Conservation (phyloP, 2,888 invertebrate genomes). For the Hoplodrina ambigua region DNA sequence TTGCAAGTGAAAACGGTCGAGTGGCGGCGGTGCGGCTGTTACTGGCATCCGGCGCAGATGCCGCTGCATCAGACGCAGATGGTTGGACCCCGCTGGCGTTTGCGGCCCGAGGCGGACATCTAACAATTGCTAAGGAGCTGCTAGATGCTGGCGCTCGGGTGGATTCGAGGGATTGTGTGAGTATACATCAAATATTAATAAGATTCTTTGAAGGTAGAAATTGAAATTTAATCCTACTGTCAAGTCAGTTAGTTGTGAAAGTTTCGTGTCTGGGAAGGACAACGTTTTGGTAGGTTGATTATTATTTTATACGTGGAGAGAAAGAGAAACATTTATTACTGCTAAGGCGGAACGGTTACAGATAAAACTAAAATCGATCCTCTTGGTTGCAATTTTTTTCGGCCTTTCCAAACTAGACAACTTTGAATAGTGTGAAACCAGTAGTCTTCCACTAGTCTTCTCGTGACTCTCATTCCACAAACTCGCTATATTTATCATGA, state of each 20-base stretch:
- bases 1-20: constrained; percentile 96
- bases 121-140: constrained; percentile 94
- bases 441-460: neutral
- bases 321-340: neutral
- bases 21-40: constrained; percentile 95
- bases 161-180: constrained; percentile 96
- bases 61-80: constrained; percentile 97
- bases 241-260: neutral
- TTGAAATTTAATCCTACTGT: neutral
- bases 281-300: neutral
- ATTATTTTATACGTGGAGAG: neutral
- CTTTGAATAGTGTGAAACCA: too few species aligned
- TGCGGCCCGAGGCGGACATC: constrained; percentile 97
- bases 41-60: constrained; percentile 97
- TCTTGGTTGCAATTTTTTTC: neutral
- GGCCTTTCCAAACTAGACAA: neutral
- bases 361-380: constrained; percentile 1
- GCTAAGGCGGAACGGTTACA: neutral
- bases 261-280: neutral
- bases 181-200: constrained; percentile 60
- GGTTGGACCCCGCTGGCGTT: constrained; percentile 98
- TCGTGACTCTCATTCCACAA: neutral
- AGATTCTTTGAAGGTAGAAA: neutral
- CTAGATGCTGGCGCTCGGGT: constrained; percentile 96
- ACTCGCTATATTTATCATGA: neutral